phyloP scores from a whole-genome alignment of 2,113 vertebrate species.

The Oplegnathus fasciatus region DNA sequence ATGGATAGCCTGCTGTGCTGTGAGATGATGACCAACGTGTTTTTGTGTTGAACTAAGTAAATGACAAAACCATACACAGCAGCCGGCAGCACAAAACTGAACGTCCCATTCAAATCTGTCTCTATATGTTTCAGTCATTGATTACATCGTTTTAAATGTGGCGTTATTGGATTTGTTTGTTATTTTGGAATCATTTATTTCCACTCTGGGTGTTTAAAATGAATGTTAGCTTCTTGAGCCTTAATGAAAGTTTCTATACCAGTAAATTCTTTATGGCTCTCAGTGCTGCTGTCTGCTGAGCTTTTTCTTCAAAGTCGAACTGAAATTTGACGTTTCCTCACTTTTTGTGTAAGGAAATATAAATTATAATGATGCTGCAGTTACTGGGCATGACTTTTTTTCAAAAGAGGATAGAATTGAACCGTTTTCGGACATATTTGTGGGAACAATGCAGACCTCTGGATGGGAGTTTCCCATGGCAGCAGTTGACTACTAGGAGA shows the following conservation, averaged over 20 bases:
- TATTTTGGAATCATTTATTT: constrained; percentile 46
- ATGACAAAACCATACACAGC: constrained; percentile 68
- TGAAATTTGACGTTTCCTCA: not conserved
- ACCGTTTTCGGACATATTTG: too few species aligned
- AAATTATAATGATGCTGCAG: not conserved
- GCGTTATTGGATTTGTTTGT: constrained; percentile 45
- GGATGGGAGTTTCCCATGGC: not conserved
- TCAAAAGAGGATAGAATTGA: not conserved
- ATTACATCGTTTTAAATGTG: constrained; percentile 61
- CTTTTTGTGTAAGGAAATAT: not conserved
- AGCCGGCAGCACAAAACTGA: constrained; percentile 61
- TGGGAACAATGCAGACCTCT: too few species aligned
- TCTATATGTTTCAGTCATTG: constrained; percentile 64
- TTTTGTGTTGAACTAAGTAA: constrained; percentile 79
- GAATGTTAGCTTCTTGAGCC: constrained; percentile 30
- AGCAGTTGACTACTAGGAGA: too few species aligned
- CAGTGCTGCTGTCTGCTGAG: not conserved
- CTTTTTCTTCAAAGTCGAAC: not conserved
- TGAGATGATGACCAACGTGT: constrained; percentile 79
- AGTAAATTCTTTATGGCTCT: constrained; percentile 37
- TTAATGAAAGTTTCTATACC: constrained; percentile 49
- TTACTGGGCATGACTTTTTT: not conserved
- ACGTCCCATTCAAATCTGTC: constrained; percentile 40
- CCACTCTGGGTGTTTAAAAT: constrained; percentile 38
- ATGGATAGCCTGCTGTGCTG: constrained; percentile 83